Conservation (phyloP, 2,113 vertebrate genomes). For the Ictalurus punctatus region DNA sequence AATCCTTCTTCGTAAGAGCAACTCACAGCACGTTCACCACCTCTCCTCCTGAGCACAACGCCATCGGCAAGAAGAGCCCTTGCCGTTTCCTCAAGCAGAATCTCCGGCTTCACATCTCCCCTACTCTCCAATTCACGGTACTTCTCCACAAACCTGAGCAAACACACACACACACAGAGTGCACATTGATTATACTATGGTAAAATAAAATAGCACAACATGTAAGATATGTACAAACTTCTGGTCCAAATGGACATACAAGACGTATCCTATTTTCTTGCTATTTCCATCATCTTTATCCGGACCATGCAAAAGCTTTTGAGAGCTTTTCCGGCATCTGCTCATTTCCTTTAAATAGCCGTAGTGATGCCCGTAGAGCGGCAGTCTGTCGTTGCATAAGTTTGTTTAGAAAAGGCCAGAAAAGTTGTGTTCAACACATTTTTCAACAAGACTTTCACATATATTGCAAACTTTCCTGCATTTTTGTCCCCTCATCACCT, state of each 20-base stretch:
- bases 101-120: conserved; percentile 73
- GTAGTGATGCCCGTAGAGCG: neutral
- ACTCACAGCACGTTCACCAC: conserved; percentile 72
- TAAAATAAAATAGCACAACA: neutral
- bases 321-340: neutral
- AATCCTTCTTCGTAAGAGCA: neutral
- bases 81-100: conserved; percentile 81
- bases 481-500: neutral
- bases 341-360: neutral
- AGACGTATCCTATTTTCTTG: neutral
- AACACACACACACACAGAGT: neutral
- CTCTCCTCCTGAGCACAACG: conserved; percentile 73
- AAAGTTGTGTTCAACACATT: neutral
- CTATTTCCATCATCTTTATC: neutral
- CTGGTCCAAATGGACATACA: neutral
- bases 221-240: neutral
- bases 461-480: neutral
- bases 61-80: conserved; percentile 84
- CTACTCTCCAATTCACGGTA: conserved; percentile 76
- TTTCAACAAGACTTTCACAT: neutral
- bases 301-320: neutral
- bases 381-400: neutral
- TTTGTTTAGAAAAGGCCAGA: neutral
- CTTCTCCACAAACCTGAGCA: conserved; percentile 86
- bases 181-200: neutral